Base-by-base conservation (phyloP, 2,113 vertebrate genomes). In the Cnemophilus loriae region DNA sequence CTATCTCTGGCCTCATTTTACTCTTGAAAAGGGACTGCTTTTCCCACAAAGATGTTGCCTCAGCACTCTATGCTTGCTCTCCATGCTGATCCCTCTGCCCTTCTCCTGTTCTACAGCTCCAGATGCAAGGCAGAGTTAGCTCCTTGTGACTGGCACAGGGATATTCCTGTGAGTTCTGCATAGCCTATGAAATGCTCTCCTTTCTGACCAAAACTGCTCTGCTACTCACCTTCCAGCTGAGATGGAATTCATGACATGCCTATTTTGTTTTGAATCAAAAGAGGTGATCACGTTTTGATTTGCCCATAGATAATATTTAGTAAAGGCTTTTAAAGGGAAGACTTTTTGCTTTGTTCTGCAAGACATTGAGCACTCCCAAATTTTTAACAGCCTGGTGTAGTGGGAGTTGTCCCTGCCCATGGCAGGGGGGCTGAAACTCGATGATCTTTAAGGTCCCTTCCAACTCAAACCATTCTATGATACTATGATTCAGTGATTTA, bases 181-280 rank as follows among this genome's bases (percentile, higher is more conserved):
- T 3, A 33, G 20, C 33, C 47, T 47, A 41, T 1, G 1, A 74
- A 82, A 44, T 27, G 41, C 11, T 11, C 23, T 59, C 20, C 30
- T 24, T 53, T 49, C 52, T 16, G 33, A 79, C 22, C 9, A 59
- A 64, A 70, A 33, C 15, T 8, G 3, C 3, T 69, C 24, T 59
- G 22, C 46, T 63, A 18, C 19, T 67, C 24, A 6, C 16, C 35
- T 79, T 65, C 75, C 26, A 23, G 35, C 21, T n/a, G 15, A 53
- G 26, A 20, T 33, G 41, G 35, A 70, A 55, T 7, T 57, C 0
- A 1, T 57, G 0, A 0, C 3, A 4, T 37, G 32, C 1, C 35
- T 76, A 6, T 44, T 59, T 71, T 50, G 28, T 10, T 57, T 64
- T 79, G 21, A n/a, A 71, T 46, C 9, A 59, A 42, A 87, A 81